Evolutionary conservation across 2,888 invertebrate genomes (phyloP).

Genomic region (Allophyes oxyacanthae): DNA sequence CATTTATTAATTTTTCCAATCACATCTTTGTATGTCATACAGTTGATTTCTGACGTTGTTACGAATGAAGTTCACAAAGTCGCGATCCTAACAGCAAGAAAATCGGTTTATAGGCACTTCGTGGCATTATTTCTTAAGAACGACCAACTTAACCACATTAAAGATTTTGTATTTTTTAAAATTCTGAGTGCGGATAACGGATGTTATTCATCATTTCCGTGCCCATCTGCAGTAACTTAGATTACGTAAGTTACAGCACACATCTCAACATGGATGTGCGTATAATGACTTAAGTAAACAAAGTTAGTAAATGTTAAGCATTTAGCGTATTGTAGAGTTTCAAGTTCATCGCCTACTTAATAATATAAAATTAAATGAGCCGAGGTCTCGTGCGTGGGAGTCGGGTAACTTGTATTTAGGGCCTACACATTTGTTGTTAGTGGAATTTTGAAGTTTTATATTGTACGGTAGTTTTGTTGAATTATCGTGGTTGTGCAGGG

Average conservation of each 20-base stretch:
- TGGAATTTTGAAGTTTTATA: neutral
- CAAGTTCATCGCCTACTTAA: conserved; percentile 56
- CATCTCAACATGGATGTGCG: conserved; percentile 20
- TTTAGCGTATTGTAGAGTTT: conserved; percentile 34
- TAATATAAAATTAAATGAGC: conserved; percentile 49
- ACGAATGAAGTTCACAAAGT: no score
- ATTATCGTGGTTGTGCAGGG: no score
- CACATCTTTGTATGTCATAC: no score
- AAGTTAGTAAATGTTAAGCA: conserved; percentile 25
- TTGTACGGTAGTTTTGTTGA: neutral
- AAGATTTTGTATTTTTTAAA: no score
- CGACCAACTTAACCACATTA: no score
- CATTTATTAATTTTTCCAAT: no score
- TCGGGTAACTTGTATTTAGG: conserved; percentile 22
- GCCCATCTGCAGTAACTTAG: conserved; percentile 3
- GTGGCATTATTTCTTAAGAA: no score
- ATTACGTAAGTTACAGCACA: conserved; percentile 36
- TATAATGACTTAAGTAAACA: conserved; percentile 43
- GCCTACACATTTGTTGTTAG: conserved; percentile 7
- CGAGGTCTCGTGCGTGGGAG: conserved; percentile 45
- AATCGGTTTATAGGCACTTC: no score
- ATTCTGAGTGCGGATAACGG: no score
- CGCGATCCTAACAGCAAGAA: no score
- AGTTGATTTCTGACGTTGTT: no score
- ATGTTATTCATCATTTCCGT: conserved; percentile 14